Conservation (phyloP, 2,888 invertebrate species). For the Helicoverpa assulta region DNA sequence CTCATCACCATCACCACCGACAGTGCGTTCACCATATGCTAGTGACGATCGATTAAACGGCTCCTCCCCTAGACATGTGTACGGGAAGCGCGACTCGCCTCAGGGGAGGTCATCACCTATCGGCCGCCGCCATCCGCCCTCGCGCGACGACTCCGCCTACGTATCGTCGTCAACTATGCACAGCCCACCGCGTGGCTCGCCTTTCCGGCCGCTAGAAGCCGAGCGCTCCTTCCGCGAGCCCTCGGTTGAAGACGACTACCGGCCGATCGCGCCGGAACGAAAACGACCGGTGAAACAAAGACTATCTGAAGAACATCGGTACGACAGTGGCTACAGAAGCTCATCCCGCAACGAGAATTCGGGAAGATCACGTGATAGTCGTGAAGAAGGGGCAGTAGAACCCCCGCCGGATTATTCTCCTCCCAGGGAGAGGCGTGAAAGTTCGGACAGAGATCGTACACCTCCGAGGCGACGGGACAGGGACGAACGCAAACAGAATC, state of each 20-base stretch:
- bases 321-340: constrained; percentile 90
- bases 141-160: constrained; percentile 90
- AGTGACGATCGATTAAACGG: constrained; percentile 83
- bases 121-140: constrained; percentile 86
- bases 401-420: constrained; percentile 94
- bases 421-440: constrained; percentile 86
- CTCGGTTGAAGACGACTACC: constrained; percentile 86
- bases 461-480: constrained; percentile 86
- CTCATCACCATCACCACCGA: constrained; percentile 84
- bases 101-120: constrained; percentile 83
- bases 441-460: constrained; percentile 84
- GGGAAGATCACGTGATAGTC: constrained; percentile 85
- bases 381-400: constrained; percentile 89
- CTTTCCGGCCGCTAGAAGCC: constrained; percentile 84
- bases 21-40: constrained; percentile 83
- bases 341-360: constrained; percentile 89
- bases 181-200: constrained; percentile 89
- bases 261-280: constrained; percentile 92
- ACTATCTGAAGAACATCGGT: constrained; percentile 86
- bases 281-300: constrained; percentile 91
- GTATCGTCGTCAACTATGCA: constrained; percentile 90
- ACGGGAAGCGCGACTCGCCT: constrained; percentile 85
- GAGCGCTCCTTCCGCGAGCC: constrained; percentile 87
- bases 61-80: constrained; percentile 83
- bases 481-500: constrained; percentile 91